These are phyloP conservation scores for Eurypyga helias DNA, from an alignment of 2,113 vertebrate genomes.

Conservation along the genomic window DNA sequence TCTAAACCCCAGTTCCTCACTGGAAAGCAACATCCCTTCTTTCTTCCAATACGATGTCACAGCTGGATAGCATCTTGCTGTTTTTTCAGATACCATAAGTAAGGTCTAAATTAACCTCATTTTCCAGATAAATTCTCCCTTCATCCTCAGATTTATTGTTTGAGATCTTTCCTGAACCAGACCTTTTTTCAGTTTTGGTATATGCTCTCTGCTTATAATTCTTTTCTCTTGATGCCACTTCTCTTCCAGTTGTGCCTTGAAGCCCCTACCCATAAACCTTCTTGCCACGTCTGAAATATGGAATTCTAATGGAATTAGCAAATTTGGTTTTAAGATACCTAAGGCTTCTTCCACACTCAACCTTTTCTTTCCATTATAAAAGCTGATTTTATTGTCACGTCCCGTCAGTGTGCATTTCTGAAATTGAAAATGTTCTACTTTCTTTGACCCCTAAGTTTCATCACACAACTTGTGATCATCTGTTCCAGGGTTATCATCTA, in stretches of 20 bases:
- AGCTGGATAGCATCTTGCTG: neutral
- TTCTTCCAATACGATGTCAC: neutral
- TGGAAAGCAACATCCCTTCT: neutral
- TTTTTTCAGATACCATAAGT: neutral
- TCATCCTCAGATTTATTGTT: neutral
- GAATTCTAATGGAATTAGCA: neutral
- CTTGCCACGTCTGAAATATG: neutral
- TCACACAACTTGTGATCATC: neutral
- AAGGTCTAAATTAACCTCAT: neutral
- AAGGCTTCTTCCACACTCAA: neutral
- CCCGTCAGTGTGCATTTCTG: neutral
- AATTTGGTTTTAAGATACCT: neutral
- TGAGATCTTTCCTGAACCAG: neutral
- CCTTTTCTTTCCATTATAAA: neutral
- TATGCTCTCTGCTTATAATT: neutral
- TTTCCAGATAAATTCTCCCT: neutral
- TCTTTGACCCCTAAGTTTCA: neutral
- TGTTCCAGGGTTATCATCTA: neutral
- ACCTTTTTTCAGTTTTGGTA: neutral
- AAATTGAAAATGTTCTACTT: neutral
- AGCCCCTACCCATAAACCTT: neutral
- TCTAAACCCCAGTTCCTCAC: neutral
- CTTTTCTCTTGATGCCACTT: neutral
- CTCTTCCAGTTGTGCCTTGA: neutral
- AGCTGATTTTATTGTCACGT: neutral